These are phyloP conservation scores for Siphamia tubifer DNA, from an alignment of 2,113 vertebrate species.

Conservation along the genomic window DNA sequence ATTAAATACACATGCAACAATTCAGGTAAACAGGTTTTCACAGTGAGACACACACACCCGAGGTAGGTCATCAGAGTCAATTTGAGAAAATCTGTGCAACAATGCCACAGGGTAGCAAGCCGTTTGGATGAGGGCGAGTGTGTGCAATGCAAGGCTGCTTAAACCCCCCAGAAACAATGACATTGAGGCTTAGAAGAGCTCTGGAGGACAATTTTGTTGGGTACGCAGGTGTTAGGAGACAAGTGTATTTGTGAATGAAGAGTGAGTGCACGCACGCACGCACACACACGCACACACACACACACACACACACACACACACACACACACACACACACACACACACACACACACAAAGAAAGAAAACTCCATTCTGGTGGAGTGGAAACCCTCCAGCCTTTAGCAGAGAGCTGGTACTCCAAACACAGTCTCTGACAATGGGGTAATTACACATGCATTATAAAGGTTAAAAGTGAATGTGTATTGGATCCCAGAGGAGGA, in stretches of 20 bases:
- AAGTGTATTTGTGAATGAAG: constrained; percentile 61
- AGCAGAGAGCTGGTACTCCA: constrained; percentile 71
- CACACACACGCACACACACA: constrained; percentile 24
- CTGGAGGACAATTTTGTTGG: constrained; percentile 64
- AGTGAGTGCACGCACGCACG: too few relatives aligned
- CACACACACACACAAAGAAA: constrained; percentile 21
- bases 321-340: constrained; percentile 16
- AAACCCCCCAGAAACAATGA: constrained; percentile 65
- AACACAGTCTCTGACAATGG: constrained; percentile 82
- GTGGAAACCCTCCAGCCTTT: constrained; percentile 65
- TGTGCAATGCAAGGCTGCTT: constrained; percentile 51
- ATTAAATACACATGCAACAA: constrained; percentile 5
- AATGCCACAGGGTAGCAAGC: constrained; percentile 46
- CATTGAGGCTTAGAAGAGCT: constrained; percentile 60
- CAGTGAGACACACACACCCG: constrained; percentile 48
- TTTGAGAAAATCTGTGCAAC: constrained; percentile 48
- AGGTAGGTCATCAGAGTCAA: constrained; percentile 56
- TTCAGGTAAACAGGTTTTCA: neutral
- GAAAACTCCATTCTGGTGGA: constrained; percentile 26
- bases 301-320: constrained; percentile 16
- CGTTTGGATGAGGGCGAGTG: constrained; percentile 79
- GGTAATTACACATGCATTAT: constrained; percentile 80
- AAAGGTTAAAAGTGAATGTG: constrained; percentile 62
- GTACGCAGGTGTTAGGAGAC: constrained; percentile 70
- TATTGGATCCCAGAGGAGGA: neutral